Base-by-base conservation (phyloP, 92 coral and sea anemone species). In the Phenganax marumi region DNA sequence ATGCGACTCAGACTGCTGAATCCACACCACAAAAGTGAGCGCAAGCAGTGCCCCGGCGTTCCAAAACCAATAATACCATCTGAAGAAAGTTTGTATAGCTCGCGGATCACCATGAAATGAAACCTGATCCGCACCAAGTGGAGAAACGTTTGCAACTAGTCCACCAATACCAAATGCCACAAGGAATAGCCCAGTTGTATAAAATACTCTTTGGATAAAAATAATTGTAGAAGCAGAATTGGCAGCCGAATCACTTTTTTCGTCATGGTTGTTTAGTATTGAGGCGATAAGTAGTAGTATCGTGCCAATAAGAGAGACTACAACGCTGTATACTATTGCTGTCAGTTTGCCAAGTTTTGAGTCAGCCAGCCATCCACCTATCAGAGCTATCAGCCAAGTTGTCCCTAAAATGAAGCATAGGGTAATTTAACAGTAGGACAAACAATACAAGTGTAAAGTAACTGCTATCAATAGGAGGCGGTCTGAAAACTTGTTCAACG, bases 31-130 rank as follows among this genome's bases (percentile, higher is more conserved):
- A 8, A 83, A 81, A 26, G 98, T 91, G 72, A 89, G 84, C 0
- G 98, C 91, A 46, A 95, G 2, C 53, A 95, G 85, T 7, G 97
- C 88, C 25, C 98, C 98, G 58, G 91, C 85, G 86, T 95, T 95
- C 23, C 90, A 89, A 53, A 95, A 95, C 93, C 93, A 95, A 68
- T 95, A 95, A 81, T 90, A 95, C 97, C 98, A 95, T 88, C 89
- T 95, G 70, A 92, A 95, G 87, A 95, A 95, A 49, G 77, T 77
- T 84, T 90, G 81, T 8, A 77, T 89, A 5, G 95, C 96, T 8
- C 85, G 84, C 8, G 97, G 97, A 14, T 97, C 98, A 18, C 82
- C 82, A 3, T 79, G n/a, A n/a, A n/a, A 82, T 51, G 85, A 86
- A 3, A 95, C 93, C 73, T 95, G n/a, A n/a, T n/a, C n/a, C n/a